These are phyloP conservation scores for Lydus trimaculatus DNA, from an alignment of 2,888 invertebrate genomes.

Conservation along the genomic window DNA sequence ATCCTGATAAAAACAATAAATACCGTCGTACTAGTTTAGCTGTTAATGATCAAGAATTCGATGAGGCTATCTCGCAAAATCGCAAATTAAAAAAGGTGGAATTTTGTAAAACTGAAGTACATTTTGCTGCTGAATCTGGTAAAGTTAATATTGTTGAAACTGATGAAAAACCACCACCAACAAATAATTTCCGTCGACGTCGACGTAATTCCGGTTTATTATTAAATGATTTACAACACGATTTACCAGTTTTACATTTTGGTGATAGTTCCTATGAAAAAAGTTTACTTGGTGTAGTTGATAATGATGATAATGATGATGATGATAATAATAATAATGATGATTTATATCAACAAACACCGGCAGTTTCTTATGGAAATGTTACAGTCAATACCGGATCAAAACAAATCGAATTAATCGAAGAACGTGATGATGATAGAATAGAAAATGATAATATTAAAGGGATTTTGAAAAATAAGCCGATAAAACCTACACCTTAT, in stretches of 20 bases:
- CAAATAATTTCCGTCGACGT: slow-evolving; percentile 78
- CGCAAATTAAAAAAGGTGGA: slow-evolving; percentile 77
- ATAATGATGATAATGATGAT: slow-evolving; percentile 24
- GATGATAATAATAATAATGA: slow-evolving; percentile 25
- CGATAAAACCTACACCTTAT: slow-evolving; percentile 77
- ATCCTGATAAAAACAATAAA: slow-evolving; percentile 44
- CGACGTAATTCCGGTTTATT: slow-evolving; percentile 64
- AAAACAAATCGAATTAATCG: slow-evolving; percentile 25
- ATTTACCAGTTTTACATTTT: slow-evolving; percentile 70
- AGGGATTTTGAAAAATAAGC: slow-evolving; percentile 78
- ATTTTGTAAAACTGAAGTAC: slow-evolving; percentile 88
- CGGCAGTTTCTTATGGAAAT: slow-evolving; percentile 35
- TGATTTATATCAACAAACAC: slow-evolving; percentile 23
- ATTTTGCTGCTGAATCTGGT: slow-evolving; percentile 86
- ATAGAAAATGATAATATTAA: slow-evolving; percentile 63
- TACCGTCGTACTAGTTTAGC: slow-evolving; percentile 51
- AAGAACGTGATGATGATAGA: slow-evolving; percentile 42
- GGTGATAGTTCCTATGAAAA: slow-evolving; percentile 66
- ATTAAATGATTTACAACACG: slow-evolving; percentile 33
- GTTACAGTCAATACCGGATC: slow-evolving; percentile 47
- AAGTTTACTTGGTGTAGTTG: slow-evolving; percentile 52
- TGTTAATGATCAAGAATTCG: slow-evolving; percentile 50
- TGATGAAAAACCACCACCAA: slow-evolving; percentile 86
- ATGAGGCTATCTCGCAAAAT: slow-evolving; percentile 54
- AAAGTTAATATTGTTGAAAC: slow-evolving; percentile 88